Base-by-base conservation (phyloP, 2,113 vertebrate species). In the Onychostoma macrolepis region DNA sequence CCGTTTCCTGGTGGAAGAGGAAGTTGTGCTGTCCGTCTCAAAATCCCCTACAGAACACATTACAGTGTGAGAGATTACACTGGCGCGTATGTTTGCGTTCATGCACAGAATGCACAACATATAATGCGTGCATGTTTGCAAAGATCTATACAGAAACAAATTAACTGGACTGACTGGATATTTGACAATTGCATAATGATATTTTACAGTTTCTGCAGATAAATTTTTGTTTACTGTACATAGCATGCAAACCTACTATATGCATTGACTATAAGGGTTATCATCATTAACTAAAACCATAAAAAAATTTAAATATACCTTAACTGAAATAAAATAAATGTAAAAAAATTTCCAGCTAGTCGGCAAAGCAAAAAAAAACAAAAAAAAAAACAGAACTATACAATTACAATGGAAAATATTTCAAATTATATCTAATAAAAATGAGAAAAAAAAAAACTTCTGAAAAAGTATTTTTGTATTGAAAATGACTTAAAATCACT, bases 21-120 rank as follows among this genome's bases (percentile, higher is more conserved):
- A 89, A 28, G 87, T 85, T 45, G 90, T 78, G 3, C 45, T 38
- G 0, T 92, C 90, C 15, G 28, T 43, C 19, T 90, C 91, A 0
- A 56, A 75, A 13, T 94, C 93, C 48, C 88, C 93, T 94, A 79
- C 80, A 65, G 12, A 83, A 91, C 79, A 83, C 87, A 87, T 90
- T 78, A 77, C 30, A 36, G 1, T 7, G 12, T 38, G 19, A 72
- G 2, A 30, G 28, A 28, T 53, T 33, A 78, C 76, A 33, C 15
- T 43, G 71, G 56, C 13, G 26, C 1, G 56, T 3, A 33, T 63
- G 9, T 36, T 45, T 75, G 41, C 24, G 48, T 26, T n/a, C 30
- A 77, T 50, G 43, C 45, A 71, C 50, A 80, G 30, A 24, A 58
- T 21, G 53, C 17, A 21, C 6, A 79, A 41, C 4, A 1, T 17